Evolutionary conservation across 2,113 vertebrate genomes (phyloP).

Genomic region (Nycticorax nycticorax): DNA sequence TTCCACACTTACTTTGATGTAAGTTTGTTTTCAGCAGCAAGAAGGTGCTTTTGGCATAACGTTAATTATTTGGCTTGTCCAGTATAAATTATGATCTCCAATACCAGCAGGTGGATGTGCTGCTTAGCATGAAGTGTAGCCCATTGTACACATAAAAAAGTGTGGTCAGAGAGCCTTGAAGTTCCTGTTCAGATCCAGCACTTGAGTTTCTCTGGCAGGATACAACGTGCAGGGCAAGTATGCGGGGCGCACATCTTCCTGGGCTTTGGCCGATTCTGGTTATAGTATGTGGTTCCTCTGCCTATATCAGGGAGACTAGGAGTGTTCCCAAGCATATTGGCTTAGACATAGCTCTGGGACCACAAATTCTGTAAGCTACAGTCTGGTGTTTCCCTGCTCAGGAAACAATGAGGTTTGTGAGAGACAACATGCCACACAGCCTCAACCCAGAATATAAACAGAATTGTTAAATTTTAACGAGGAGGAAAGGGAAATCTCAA

Average conservation of each 20-base stretch:
- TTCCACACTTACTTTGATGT: background rate
- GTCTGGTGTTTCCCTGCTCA: background rate
- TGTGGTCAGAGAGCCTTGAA: background rate
- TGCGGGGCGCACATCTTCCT: background rate
- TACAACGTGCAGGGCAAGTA: fast-evolving
- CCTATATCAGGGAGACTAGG: background rate
- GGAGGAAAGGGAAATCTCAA: background rate
- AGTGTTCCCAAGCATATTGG: background rate
- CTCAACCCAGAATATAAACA: background rate
- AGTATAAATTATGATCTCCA: background rate
- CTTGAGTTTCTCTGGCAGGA: background rate
- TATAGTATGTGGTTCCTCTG: background rate
- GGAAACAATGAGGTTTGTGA: background rate
- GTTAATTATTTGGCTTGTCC: background rate
- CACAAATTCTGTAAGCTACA: background rate
- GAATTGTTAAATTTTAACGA: background rate
- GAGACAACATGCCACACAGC: background rate
- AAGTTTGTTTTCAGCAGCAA: background rate
- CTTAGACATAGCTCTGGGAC: background rate
- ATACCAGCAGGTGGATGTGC: background rate
- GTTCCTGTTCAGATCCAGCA: background rate
- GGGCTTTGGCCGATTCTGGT: background rate
- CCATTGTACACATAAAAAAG: fast-evolving
- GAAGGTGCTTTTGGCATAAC: background rate
- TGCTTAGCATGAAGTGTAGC: background rate